These are phyloP conservation scores for Chesias legatella DNA, from an alignment of 2,888 invertebrate genomes.

Conservation along the genomic window DNA sequence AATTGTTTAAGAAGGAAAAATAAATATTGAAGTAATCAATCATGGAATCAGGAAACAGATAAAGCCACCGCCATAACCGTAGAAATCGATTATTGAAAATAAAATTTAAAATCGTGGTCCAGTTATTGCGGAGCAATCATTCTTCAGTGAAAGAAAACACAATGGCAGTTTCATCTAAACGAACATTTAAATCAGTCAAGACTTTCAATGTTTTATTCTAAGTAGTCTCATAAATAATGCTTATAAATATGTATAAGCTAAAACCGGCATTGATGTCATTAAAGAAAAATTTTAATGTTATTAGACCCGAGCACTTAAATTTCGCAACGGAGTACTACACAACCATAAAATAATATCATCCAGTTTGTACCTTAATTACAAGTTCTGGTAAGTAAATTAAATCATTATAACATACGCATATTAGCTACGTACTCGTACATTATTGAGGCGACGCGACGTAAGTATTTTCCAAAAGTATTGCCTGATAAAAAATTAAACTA, in stretches of 20 bases:
- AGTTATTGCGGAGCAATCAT: constrained; percentile 49
- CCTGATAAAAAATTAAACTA: constrained; percentile 35
- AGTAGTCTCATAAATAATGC: constrained; percentile 64
- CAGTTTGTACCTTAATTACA: constrained; percentile 17
- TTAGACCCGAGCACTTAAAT: constrained; percentile 43
- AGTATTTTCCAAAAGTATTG: constrained; percentile 34
- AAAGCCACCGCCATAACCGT: constrained; percentile 42
- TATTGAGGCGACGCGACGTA: constrained; percentile 11
- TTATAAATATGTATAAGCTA: constrained; percentile 67
- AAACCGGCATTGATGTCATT: constrained; percentile 55
- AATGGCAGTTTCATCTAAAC: constrained; percentile 58
- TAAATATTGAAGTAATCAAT: constrained; percentile 37
- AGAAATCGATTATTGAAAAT: constrained; percentile 53
- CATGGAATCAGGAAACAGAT: constrained; percentile 46
- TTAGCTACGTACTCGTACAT: constrained; percentile 1
- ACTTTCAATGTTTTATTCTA: constrained; percentile 59
- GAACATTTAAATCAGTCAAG: constrained; percentile 57
- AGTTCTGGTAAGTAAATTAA: constrained; percentile 12
- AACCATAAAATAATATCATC: constrained; percentile 35
- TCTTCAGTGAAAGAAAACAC: constrained; percentile 58
- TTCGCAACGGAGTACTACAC: constrained; percentile 42
- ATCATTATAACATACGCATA: constrained; percentile 12
- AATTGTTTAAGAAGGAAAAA: constrained; percentile 27
- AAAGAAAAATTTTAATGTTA: constrained; percentile 62
- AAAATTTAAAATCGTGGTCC: constrained; percentile 54